phyloP scores from a whole-genome alignment of 2,888 invertebrate species.

The Trichopria drosophilae region DNA sequence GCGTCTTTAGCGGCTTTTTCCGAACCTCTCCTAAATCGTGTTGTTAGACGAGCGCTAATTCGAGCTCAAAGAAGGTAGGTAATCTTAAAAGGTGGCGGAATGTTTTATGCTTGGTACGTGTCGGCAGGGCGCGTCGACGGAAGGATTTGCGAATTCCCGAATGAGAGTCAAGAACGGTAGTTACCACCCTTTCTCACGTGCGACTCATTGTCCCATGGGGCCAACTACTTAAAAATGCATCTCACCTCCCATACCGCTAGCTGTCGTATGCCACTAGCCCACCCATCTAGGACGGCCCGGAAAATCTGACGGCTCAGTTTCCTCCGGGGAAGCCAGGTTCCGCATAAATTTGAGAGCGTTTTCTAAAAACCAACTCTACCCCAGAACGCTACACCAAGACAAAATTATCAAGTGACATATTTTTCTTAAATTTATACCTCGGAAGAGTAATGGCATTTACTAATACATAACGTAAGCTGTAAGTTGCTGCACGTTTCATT shows the following conservation, averaged over 20 bases:
- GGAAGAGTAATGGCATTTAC: too few species aligned
- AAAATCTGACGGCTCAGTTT: constrained; percentile 26
- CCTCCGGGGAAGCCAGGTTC: constrained; percentile 8
- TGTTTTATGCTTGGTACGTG: constrained; percentile 41
- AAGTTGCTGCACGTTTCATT: too few species aligned
- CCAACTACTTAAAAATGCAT: constrained; percentile 36
- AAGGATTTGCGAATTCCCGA: constrained; percentile 4
- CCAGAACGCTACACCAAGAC: too few species aligned
- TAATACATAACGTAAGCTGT: too few species aligned
- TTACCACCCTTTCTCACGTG: constrained; percentile 27
- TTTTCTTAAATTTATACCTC: too few species aligned
- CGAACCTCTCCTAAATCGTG: too few species aligned
- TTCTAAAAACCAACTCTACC: too few species aligned
- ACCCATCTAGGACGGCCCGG: constrained; percentile 12
- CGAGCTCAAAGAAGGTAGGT: too few species aligned
- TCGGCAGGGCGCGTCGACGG: not conserved
- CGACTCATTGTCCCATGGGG: constrained; percentile 32
- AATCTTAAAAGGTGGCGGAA: constrained; percentile 40
- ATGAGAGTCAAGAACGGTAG: constrained; percentile 26
- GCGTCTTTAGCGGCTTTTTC: too few species aligned
- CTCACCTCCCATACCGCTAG: constrained; percentile 6
- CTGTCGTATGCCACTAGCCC: not conserved
- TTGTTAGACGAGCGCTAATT: constrained; percentile 32
- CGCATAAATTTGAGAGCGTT: constrained; percentile 32
- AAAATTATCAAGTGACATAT: too few species aligned